Base-by-base conservation (phyloP, 2,888 invertebrate genomes). In the Synergus japonicus region DNA sequence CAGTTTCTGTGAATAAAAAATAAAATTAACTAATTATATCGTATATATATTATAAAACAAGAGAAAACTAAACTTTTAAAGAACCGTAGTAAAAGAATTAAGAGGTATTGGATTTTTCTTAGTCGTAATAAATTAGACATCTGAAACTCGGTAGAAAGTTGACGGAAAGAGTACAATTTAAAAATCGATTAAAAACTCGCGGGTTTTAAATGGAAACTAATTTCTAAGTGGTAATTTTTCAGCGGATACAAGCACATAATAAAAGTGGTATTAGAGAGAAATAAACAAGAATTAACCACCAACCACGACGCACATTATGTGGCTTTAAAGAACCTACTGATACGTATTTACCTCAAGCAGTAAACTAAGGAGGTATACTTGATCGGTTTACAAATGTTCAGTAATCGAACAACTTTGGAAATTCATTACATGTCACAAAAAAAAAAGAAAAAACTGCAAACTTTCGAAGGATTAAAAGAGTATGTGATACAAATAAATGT, bases 21-120 rank as follows among this genome's bases (percentile, higher is more conserved):
- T 73, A 73, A 73, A 49, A 37, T 73, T 15, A 37, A 49, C 15
- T 46, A 15, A 22, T 49, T 7, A 15, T 15, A 54, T 49, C 0
- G 15, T 29, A 29, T 15, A 46, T 49, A 69, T 22, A 22, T 22
- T 22, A 22, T 49, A 29, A 69, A 49, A 46, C 29, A 12, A 9
- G 49, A 15, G 4, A 29, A 69, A 0, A 15, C 37, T 22, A 15
- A 37, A 22, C 29, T 9, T 5, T n/a, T 22, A 37, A 54, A 77
- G 64, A 76, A 76, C 12, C 44, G 13, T 22, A 67, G 58, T 76
- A 79, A 43, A 81, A 80, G 67, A 79, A 58, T 54, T 29, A 66
- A 49, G 15, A 49, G 37, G 7, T 54, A 8, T n/a, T 54, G 54
- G 54, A 54, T 54, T 54, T 54, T 54, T n/a, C 12, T 8, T n/a